Percentiles rank a stretch among this genome's conserved stretches.
These are phyloP conservation scores for Teleopsis dalmanni DNA, from an alignment of 1,140 invertebrate species.

Conservation along the genomic window DNA sequence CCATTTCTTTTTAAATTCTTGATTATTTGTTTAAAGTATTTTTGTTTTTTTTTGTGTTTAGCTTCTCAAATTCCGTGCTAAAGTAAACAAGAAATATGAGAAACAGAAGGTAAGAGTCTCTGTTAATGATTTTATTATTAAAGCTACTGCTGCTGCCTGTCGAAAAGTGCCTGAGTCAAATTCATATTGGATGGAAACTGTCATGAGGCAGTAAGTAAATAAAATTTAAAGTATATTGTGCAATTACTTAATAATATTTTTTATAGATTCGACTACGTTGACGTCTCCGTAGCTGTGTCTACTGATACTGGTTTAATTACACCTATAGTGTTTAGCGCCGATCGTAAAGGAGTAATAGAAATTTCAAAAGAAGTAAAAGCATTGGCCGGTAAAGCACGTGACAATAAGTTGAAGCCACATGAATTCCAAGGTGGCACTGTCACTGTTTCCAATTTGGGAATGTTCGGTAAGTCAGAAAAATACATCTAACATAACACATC, in stretches of 20 bases:
- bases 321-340: conserved; percentile 92
- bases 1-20: not conserved
- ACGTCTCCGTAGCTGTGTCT: conserved; percentile 94
- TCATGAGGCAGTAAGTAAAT: conserved; percentile 80
- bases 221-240: conserved; percentile 1
- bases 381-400: conserved; percentile 83
- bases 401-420: conserved; percentile 89
- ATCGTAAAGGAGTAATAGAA: conserved; percentile 82
- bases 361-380: conserved; percentile 80
- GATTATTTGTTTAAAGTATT: not conserved
- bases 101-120: conserved; percentile 82
- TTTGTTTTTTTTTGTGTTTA: conserved; percentile 21
- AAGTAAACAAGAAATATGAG: conserved; percentile 70
- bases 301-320: conserved; percentile 94
- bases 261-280: conserved; percentile 75
- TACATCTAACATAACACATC: no score
- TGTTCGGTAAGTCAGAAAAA: conserved; percentile 67
- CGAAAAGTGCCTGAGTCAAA: conserved; percentile 92
- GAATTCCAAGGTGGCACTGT: conserved; percentile 92
- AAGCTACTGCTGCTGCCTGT: conserved; percentile 87
- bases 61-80: conserved; percentile 55
- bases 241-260: not conserved
- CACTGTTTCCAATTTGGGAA: conserved; percentile 93
- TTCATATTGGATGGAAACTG: conserved; percentile 90
- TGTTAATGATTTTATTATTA: conserved; percentile 96